A percentile compares a stretch with the other conserved stretches of the same genome.
These are phyloP conservation scores for Macroramphosus scolopax DNA, from an alignment of 2,797 vertebrate genomes.

Conservation along the genomic window DNA sequence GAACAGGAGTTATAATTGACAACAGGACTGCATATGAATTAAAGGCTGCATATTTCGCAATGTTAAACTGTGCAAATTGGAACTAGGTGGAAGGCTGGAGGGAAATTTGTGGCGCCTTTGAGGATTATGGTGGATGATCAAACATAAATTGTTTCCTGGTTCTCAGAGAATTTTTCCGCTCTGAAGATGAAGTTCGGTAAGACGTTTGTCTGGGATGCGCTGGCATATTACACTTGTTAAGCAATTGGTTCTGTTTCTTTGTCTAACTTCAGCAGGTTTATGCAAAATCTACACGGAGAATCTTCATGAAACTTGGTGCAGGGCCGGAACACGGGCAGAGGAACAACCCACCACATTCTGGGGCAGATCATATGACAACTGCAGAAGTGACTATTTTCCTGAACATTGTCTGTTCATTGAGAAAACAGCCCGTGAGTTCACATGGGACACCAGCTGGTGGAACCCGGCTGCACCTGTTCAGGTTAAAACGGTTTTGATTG, in stretches of 20 bases:
- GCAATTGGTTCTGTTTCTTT: too few relatives aligned
- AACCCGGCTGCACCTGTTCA: background rate
- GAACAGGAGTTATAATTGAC: conserved; percentile 60
- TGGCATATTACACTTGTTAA: too few relatives aligned
- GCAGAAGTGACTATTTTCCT: too few relatives aligned
- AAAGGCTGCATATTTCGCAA: conserved; percentile 45
- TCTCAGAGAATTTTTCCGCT: conserved; percentile 30
- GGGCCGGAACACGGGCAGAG: too few relatives aligned
- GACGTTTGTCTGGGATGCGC: conserved; percentile 4
- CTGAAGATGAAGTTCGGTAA: conserved; percentile 15
- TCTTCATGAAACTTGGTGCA: too few relatives aligned
- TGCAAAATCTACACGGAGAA: too few relatives aligned
- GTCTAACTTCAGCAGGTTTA: too few relatives aligned
- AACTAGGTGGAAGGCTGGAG: conserved; percentile 36
- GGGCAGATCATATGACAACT: too few relatives aligned
- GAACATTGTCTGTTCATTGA: too few relatives aligned
- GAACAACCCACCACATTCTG: too few relatives aligned
- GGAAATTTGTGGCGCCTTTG: conserved; percentile 53
- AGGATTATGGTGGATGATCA: conserved; percentile 42
- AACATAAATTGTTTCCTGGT: conserved; percentile 33
- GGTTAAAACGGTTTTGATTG: conserved; percentile 1
- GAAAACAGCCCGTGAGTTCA: background rate
- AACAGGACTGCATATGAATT: conserved; percentile 42
- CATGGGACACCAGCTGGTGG: background rate
- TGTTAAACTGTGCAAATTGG: conserved; percentile 38